These are phyloP conservation scores for Heterocephalus glaber DNA, from an alignment of 2,113 vertebrate species.

Conservation along the genomic window DNA sequence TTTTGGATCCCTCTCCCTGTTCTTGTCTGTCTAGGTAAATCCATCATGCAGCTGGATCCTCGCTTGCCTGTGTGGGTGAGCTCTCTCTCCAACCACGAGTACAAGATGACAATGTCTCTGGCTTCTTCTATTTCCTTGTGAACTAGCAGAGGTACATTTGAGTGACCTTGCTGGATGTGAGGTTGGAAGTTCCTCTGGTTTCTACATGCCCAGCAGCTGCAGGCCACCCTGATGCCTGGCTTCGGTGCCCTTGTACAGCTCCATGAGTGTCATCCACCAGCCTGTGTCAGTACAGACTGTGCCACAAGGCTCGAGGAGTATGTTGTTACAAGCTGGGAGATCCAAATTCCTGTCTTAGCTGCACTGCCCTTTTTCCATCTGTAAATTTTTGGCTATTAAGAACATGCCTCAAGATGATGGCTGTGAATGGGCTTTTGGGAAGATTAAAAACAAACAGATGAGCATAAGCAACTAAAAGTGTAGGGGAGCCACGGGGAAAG, in stretches of 20 bases:
- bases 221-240: neutral
- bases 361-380: conserved; percentile 66
- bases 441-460: conserved; percentile 11
- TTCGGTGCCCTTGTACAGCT: neutral
- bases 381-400: conserved; percentile 37
- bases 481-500: neutral
- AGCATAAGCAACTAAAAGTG: neutral
- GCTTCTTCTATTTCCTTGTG: neutral
- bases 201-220: no score
- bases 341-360: conserved; percentile 40
- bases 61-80: neutral
- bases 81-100: neutral
- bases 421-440: neutral
- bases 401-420: conserved; percentile 37
- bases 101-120: no score
- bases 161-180: neutral
- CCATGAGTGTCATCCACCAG: rapidly evolving
- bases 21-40: neutral
- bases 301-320: neutral
- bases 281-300: neutral
- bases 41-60: neutral
- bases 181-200: neutral
- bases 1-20: neutral
- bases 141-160: neutral
- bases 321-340: neutral